Conservation (phyloP, 2,888 invertebrate species). For the Tryphoninae sp. region DNA sequence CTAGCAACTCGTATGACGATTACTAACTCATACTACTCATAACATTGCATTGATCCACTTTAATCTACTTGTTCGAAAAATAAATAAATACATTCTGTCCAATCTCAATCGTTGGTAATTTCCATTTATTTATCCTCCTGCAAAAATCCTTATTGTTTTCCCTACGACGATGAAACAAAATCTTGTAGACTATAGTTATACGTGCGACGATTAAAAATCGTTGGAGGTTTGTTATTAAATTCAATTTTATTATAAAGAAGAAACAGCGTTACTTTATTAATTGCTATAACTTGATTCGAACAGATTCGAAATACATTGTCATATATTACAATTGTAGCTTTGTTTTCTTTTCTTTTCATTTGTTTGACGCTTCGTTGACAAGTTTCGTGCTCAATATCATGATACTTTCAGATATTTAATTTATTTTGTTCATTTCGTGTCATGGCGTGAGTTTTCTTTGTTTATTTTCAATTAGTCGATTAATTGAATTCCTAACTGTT, state of each 20-base stretch:
- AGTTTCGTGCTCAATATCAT: constrained; percentile 40
- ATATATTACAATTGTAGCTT: constrained; percentile 71
- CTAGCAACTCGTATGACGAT: constrained; percentile 81
- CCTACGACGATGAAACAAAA: background rate
- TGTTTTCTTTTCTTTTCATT: constrained; percentile 39
- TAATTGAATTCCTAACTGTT: background rate
- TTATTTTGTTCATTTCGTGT: constrained; percentile 52
- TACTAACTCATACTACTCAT: constrained; percentile 80
- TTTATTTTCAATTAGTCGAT: background rate
- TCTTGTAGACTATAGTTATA: background rate
- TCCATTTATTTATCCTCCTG: constrained; percentile 8
- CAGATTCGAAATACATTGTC: constrained; percentile 72
- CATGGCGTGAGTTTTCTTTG: constrained; percentile 41
- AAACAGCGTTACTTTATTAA: constrained; percentile 75
- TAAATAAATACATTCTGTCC: constrained; percentile 81
- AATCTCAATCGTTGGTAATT: constrained; percentile 68
- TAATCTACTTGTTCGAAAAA: constrained; percentile 80
- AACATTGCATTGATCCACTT: constrained; percentile 81
- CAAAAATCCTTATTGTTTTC: background rate
- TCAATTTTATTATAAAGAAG: constrained; percentile 65
- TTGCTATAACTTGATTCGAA: constrained; percentile 71
- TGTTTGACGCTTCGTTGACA: constrained; percentile 46
- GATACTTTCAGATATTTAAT: constrained; percentile 50
- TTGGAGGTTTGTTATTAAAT: background rate
- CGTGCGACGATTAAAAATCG: too few species aligned